Conservation (phyloP, 2,797 vertebrate species). For the Orestias chungarensis region DNA sequence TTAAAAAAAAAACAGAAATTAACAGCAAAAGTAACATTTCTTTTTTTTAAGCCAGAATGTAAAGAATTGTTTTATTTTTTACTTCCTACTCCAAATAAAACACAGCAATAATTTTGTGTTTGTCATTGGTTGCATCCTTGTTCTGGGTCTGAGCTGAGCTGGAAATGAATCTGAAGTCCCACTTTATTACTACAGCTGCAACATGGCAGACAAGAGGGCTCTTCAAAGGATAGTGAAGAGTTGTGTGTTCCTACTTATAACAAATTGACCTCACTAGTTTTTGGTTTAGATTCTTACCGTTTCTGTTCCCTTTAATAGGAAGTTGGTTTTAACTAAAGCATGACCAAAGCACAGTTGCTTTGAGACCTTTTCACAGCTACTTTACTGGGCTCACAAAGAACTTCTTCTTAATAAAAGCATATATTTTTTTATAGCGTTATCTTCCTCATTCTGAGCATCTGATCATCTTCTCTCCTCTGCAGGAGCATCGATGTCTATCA, state of each 20-base stretch:
- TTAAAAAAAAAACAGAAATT: no score
- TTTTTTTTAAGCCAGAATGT: no score
- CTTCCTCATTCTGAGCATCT: not conserved
- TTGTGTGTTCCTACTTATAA: not conserved
- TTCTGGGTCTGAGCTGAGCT: no score
- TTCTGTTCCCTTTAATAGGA: not conserved
- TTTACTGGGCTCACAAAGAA: not conserved
- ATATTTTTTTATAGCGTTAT: no score
- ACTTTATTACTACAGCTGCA: no score
- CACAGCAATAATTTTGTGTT: no score
- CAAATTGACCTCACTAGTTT: not conserved
- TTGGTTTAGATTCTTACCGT: not conserved
- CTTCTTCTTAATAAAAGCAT: not conserved
- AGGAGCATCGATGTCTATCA: conserved; percentile 92
- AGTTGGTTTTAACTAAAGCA: not conserved
- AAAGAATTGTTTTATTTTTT: no score
- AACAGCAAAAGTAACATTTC: no score
- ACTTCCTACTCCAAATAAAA: no score
- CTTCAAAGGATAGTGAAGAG: no score
- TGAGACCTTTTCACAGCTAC: not conserved
- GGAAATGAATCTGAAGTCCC: no score
- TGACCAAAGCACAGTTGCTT: not conserved
- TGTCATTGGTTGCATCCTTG: no score
- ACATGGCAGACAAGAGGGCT: not conserved
- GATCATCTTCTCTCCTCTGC: conserved; percentile 6